Evolutionary conservation across 1,140 invertebrate species (phyloP), one percentile per base, ranked within the genome.

Genomic region (Hestina assimilis): DNA sequence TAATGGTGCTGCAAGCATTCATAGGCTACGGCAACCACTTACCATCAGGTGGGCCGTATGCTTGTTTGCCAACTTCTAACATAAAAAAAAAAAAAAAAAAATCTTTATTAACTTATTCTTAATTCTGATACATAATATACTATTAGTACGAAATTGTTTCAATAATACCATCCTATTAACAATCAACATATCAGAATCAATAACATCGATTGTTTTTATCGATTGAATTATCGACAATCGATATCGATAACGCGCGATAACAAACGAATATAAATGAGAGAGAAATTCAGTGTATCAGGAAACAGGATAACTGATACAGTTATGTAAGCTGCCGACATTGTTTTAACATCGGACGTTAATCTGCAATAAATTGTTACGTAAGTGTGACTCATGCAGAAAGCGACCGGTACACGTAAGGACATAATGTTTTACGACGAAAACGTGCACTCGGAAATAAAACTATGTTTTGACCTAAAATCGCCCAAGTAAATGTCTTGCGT

Each of bases 371-470:
- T 9, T 12, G 9, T 50, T 50, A 50, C 46, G 46, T 50, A 19
- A 50, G 24, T 14, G 28, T 50, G 46, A 50, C 17, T 50, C 46
- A 50, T 19, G 11, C 15, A 23, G 31, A 23, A 50, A 50, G 46
- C 17, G 26, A 12, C 9, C 20, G 31, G 17, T 35, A 15, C 45
- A 21, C 43, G 14, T 12, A 31, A 31, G 45, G 46, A 38, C 46
- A 6, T 23, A n/a, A 35, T 14, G 31, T 35, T 50, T 50, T 38
- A 50, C 38, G 29, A 11, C 46, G 14, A 50, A 50, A 50, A 50
- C 46, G 46, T 50, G 46, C 31, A 11, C 15, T 7, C 11, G 5
- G 35, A 15, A 35, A 15, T 14, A 35, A 17, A 17, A 35, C 12
- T 31, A 1, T 1, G 23, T 45, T 29, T 23, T 42, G 20, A 28